A percentile compares a stretch with the other conserved stretches of the same genome.
Evolutionary conservation across 2,797 vertebrate species (phyloP).

Genomic region (Corythornis leucogaster): DNA sequence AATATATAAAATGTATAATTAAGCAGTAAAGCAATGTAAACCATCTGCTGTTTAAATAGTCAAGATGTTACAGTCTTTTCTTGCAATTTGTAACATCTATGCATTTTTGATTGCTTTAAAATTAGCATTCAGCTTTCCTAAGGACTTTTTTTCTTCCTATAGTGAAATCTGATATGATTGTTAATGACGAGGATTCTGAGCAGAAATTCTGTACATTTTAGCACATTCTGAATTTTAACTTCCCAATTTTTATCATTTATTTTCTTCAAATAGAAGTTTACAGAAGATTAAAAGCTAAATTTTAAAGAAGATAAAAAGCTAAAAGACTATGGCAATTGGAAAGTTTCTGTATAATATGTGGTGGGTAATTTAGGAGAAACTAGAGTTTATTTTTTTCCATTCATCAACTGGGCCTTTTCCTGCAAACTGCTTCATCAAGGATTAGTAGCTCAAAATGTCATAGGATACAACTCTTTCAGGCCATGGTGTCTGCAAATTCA

Average conservation of each 20-base stretch:
- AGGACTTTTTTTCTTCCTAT: not conserved
- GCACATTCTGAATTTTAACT: not conserved
- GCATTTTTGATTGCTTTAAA: slow-evolving; percentile 46
- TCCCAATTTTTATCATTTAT: not conserved
- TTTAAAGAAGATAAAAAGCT: not conserved
- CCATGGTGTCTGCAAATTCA: not conserved
- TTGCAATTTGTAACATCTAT: slow-evolving; percentile 24
- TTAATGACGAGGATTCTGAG: slow-evolving; percentile 20
- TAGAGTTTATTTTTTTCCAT: not conserved
- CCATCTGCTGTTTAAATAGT: slow-evolving; percentile 45
- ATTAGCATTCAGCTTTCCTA: slow-evolving; percentile 11
- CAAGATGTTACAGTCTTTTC: slow-evolving; percentile 40
- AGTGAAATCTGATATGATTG: not conserved
- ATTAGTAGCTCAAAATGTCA: not conserved
- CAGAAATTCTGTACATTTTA: not conserved
- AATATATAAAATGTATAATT: slow-evolving; percentile 50
- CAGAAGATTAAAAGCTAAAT: not conserved
- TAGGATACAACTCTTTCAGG: not conserved
- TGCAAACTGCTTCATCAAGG: not conserved
- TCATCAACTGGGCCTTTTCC: not conserved
- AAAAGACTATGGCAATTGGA: not conserved
- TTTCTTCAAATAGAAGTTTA: not conserved
- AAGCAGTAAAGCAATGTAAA: slow-evolving; percentile 42
- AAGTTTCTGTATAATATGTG: not conserved
- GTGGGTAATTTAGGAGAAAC: not conserved